Conservation (phyloP, 2,888 invertebrate genomes). For the Xestia xanthographa region DNA sequence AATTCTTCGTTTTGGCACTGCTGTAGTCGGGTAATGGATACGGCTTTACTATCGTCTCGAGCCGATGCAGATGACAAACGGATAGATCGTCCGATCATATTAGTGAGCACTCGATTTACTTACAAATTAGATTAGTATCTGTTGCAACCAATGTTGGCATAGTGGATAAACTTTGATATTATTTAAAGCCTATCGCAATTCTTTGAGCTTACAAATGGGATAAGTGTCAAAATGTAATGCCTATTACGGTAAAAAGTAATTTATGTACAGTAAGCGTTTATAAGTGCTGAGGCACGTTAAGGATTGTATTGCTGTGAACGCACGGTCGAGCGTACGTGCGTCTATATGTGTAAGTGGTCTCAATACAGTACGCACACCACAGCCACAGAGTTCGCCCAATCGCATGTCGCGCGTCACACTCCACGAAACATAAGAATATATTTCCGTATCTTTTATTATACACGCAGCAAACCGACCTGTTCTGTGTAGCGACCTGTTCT, state of each 20-base stretch:
- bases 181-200: conserved; percentile 11
- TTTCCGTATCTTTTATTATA: too few relatives aligned
- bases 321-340: too few relatives aligned
- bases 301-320: too few relatives aligned
- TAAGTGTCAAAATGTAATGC: neutral
- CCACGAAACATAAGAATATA: too few relatives aligned
- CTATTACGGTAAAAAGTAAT: neutral
- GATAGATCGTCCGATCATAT: conserved; percentile 10
- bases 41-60: neutral
- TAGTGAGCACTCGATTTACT: conserved; percentile 40
- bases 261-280: too few relatives aligned
- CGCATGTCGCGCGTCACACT: too few relatives aligned
- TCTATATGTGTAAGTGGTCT: too few relatives aligned
- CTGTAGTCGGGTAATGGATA: neutral
- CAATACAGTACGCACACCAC: too few relatives aligned
- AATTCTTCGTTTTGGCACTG: neutral
- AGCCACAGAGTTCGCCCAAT: too few relatives aligned
- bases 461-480: too few relatives aligned
- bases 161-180: conserved; percentile 6
- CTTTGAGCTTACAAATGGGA: neutral
- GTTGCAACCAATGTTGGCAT: conserved; percentile 28
- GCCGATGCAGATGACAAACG: neutral
- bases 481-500: too few relatives aligned
- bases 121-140: conserved; percentile 53
- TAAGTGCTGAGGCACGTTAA: too few relatives aligned